A percentile compares a stretch with the other conserved stretches of the same genome.
Conservation (phyloP, 1,140 invertebrate species). For the Battus philenor region DNA sequence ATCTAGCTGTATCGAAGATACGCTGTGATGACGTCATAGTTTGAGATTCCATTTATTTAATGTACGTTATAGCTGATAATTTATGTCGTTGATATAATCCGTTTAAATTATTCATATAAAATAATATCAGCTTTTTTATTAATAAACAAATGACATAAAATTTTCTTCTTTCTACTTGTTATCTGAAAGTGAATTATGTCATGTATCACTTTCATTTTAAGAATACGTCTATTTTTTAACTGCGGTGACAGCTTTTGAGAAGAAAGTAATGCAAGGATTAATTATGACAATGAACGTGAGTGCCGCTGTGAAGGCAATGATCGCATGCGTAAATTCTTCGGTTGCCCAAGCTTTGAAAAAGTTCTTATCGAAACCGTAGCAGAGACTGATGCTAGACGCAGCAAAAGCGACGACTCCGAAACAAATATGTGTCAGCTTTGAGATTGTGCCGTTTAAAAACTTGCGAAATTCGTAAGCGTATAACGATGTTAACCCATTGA, state of each 20-base stretch:
- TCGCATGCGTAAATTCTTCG: conserved; percentile 16
- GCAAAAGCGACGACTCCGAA: conserved; percentile 39
- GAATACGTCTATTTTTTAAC: conserved; percentile 25
- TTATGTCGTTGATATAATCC: too few species aligned
- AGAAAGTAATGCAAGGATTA: conserved; percentile 31
- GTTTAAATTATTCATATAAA: too few species aligned
- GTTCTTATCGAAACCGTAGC: conserved; percentile 40
- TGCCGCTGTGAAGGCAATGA: conserved; percentile 26
- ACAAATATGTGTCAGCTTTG: conserved; percentile 46
- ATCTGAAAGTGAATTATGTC: too few species aligned
- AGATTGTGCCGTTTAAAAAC: conserved; percentile 34
- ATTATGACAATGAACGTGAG: conserved; percentile 38
- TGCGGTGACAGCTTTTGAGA: conserved; percentile 21
- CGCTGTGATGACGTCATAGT: too few species aligned
- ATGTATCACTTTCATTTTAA: too few species aligned
- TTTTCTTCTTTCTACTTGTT: too few species aligned
- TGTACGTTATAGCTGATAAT: too few species aligned
- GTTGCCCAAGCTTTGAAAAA: conserved; percentile 33
- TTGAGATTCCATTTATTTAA: too few species aligned
- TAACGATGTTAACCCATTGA: conserved; percentile 45
- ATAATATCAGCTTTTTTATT: too few species aligned
- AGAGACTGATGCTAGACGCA: conserved; percentile 29
- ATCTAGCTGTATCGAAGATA: too few species aligned
- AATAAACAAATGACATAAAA: too few species aligned
- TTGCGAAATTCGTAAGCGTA: conserved; percentile 44